These are phyloP conservation scores for Neoaliturus tenellus DNA, from an alignment of 2,888 invertebrate species.

Conservation along the genomic window DNA sequence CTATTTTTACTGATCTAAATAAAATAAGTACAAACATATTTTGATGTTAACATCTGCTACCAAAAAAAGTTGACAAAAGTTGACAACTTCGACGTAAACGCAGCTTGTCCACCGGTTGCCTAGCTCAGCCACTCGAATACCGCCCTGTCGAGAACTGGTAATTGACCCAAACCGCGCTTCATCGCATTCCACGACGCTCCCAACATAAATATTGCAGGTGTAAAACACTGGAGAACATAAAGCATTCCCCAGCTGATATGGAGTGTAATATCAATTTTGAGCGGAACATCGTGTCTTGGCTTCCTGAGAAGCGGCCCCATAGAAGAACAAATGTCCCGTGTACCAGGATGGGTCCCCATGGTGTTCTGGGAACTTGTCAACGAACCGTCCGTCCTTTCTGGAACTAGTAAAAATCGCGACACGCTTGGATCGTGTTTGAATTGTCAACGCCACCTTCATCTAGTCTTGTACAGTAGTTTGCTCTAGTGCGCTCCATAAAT, in stretches of 20 bases:
- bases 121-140: too few relatives aligned
- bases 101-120: too few relatives aligned
- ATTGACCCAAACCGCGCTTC: neutral
- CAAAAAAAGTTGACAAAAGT: too few relatives aligned
- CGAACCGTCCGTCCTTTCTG: neutral
- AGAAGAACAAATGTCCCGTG: neutral
- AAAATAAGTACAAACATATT: too few relatives aligned
- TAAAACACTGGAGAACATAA: neutral
- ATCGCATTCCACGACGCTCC: neutral
- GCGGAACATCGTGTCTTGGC: neutral
- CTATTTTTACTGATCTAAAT: too few relatives aligned
- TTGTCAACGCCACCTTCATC: neutral
- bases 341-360: neutral
- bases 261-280: constrained; percentile 13
- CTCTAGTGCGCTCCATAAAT: neutral
- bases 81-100: too few relatives aligned
- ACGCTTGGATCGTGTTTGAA: constrained; percentile 12
- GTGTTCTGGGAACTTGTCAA: constrained; percentile 3
- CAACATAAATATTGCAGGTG: neutral
- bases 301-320: neutral
- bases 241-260: neutral
- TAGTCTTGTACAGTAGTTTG: neutral
- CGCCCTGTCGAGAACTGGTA: too few relatives aligned
- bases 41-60: too few relatives aligned
- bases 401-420: constrained; percentile 17